phyloP scores from a whole-genome alignment of 2,888 invertebrate genomes.

The Eristalis arbustorum region DNA sequence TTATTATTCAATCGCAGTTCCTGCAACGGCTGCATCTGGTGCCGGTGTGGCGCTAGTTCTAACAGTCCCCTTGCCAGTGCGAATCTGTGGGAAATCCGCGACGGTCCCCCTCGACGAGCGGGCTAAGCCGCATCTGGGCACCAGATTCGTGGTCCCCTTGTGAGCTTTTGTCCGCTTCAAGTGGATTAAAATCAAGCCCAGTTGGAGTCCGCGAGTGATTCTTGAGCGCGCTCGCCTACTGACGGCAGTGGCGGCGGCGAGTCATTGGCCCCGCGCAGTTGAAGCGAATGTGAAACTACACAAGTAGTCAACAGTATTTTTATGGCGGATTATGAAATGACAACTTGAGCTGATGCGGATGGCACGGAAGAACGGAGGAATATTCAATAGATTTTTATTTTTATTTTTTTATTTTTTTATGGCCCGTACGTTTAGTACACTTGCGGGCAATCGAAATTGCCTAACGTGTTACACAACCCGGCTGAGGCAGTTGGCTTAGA shows the following conservation, averaged over 20 bases:
- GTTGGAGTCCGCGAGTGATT: not conserved
- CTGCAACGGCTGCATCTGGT: slow-evolving; percentile 60
- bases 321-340: slow-evolving; percentile 29
- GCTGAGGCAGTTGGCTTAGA: not conserved
- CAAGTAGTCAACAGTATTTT: slow-evolving; percentile 18
- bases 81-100: not conserved
- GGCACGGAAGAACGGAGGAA: slow-evolving; percentile 10
- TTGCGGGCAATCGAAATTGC: not conserved
- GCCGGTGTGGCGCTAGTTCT: slow-evolving; percentile 54
- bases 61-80: not conserved
- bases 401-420: slow-evolving; percentile 7
- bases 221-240: not conserved
- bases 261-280: slow-evolving; percentile 36
- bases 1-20: slow-evolving; percentile 59
- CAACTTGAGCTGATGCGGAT: not conserved
- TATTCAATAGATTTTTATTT: slow-evolving; percentile 12
- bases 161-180: not conserved
- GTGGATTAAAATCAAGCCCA: slow-evolving; percentile 35
- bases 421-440: slow-evolving; percentile 1
- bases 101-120: not conserved
- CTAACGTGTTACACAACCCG: not conserved
- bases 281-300: slow-evolving; percentile 6
- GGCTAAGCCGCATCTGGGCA: not conserved
- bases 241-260: not conserved
- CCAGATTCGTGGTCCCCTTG: not conserved